Percentiles rank a stretch among this genome's conserved stretches.
Conservation (phyloP, 2,888 invertebrate genomes). For the Dendrolimus pini region DNA sequence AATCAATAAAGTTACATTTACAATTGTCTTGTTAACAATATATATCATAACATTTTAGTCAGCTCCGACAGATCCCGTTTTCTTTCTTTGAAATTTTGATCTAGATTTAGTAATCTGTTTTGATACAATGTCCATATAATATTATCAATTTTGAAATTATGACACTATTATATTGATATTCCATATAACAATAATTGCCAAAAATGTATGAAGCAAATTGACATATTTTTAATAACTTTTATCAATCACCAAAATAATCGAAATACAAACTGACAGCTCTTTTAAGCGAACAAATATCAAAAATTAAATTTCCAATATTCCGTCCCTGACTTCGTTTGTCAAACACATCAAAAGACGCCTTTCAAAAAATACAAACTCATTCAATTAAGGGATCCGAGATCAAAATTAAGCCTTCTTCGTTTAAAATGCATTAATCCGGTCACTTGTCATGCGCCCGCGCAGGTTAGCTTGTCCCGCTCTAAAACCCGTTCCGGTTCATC, state of each 20-base stretch:
- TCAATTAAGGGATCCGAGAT: conserved; percentile 64
- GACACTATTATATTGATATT: no score
- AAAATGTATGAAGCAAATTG: no score
- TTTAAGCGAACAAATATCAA: neutral
- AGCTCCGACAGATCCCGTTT: no score
- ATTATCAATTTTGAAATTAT: no score
- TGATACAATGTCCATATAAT: no score
- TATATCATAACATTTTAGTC: no score
- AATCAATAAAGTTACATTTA: no score
- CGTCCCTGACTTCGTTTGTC: neutral
- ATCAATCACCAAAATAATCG: neutral
- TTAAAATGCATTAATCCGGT: conserved; percentile 75
- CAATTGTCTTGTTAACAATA: no score
- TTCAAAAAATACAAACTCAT: conserved; percentile 39
- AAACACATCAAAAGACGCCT: conserved; percentile 12
- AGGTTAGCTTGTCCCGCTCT: conserved; percentile 46
- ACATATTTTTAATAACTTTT: neutral
- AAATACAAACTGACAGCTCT: neutral
- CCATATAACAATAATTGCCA: no score
- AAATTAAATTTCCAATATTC: neutral
- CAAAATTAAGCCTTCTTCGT: conserved; percentile 74
- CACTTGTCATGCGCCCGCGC: conserved; percentile 67
- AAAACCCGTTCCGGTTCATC: conserved; percentile 59
- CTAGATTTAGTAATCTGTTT: no score
- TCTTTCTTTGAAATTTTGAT: no score